These are phyloP conservation scores for Amazona finschi DNA, from an alignment of 2,797 vertebrate genomes.

Conservation along the genomic window DNA sequence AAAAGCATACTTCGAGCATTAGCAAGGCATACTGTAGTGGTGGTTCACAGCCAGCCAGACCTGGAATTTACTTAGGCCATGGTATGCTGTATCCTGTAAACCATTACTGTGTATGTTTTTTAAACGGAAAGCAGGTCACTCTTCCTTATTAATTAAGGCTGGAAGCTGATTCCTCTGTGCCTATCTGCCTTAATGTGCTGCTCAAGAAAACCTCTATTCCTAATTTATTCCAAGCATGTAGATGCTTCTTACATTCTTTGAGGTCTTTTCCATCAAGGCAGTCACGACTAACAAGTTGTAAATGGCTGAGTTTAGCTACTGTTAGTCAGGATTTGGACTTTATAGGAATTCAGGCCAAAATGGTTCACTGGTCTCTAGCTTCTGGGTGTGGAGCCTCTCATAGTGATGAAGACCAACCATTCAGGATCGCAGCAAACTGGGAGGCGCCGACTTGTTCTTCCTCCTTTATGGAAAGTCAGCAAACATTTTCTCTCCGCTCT, in stretches of 20 bases:
- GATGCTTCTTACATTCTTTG: background rate
- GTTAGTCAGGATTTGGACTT: background rate
- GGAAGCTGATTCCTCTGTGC: background rate
- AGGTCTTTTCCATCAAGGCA: background rate
- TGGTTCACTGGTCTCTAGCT: background rate
- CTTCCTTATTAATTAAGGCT: background rate
- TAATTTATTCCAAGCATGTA: background rate
- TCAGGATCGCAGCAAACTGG: background rate
- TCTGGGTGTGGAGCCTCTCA: background rate
- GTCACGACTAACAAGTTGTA: background rate
- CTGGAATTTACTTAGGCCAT: conserved; percentile 21
- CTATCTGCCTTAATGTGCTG: background rate
- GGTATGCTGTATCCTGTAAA: conserved; percentile 8
- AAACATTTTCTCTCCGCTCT: fast-evolving
- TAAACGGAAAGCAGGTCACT: conserved; percentile 33
- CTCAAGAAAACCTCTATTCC: background rate
- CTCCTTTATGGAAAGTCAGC: background rate
- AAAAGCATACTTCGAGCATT: conserved; percentile 31
- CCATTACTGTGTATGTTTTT: conserved; percentile 13
- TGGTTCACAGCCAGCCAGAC: conserved; percentile 10
- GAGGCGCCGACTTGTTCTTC: background rate
- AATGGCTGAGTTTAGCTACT: background rate
- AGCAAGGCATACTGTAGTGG: background rate
- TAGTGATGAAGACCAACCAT: background rate
- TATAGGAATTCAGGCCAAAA: background rate